Evolutionary conservation across 2,797 vertebrate species (phyloP), one percentile per base, ranked within the genome.

Genomic region (Tapirus indicus): DNA sequence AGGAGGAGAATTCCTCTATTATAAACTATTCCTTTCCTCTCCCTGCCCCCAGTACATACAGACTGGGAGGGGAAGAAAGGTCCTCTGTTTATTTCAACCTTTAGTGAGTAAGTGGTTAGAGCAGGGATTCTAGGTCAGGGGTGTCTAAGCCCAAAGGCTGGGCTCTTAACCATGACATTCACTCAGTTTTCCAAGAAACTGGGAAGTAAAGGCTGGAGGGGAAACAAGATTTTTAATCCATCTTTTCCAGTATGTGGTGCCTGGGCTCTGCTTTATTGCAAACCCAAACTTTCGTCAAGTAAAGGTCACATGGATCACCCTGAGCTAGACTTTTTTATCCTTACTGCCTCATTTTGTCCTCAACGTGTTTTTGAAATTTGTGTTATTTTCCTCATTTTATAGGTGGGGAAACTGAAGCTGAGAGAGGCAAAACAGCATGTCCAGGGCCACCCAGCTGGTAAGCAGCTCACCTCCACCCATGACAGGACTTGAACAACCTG

Each of bases 351-450:
- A 52, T 83, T 90, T 66, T 64, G 68, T 64, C 11, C 27, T 93
- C 38, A 86, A 35, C 7, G 41, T 47, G 20, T 41, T 88, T 88
- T 89, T 85, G 20, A 94, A 80, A 84, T 62, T 29, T 68, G 8
- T 29, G 21, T 56, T 84, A 32, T 82, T 94, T 72, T 58, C 47
- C 13, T 87, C n/a, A 49, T 38, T 86, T 86, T 56, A 47, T 35
- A 69, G 49, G 14, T 88, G 35, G 58, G 23, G 35, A 35, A 60
- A 41, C 0, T 0, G 25, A 78, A 56, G 32, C 74, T 44, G 68
- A 17, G 60, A 44, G 27, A 58, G 18, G 29, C 10, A 41, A 69
- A 74, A 80, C 20, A 13, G 35, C 9, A 52, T 49, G 25, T 32
- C 25, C 25, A 62, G 38, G 14, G 85, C 4, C 6, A 69, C 27